phyloP scores from a whole-genome alignment of 1,140 invertebrate species.

The Drosophila insularis region DNA sequence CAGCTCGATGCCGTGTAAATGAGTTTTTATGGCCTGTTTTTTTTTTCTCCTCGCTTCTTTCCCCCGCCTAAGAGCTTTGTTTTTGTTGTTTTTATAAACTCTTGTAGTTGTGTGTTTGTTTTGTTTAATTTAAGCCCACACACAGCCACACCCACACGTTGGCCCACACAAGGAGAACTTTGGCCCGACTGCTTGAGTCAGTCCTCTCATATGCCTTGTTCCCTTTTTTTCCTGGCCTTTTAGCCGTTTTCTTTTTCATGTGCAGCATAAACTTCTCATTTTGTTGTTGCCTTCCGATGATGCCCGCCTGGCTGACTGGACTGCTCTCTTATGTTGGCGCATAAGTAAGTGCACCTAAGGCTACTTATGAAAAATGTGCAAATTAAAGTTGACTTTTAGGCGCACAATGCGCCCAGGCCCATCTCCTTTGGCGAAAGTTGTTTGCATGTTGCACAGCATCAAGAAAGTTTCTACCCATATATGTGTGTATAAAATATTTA shows the following conservation, averaged over 20 bases:
- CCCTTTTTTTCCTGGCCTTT: slow-evolving; percentile 29
- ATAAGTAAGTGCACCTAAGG: slow-evolving; percentile 82
- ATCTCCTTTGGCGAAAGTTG: slow-evolving; percentile 19
- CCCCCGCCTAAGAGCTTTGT: not conserved
- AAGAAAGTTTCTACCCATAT: slow-evolving; percentile 57
- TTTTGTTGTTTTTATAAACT: slow-evolving; percentile 12
- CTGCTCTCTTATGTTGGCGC: slow-evolving; percentile 67
- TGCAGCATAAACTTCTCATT: slow-evolving; percentile 36
- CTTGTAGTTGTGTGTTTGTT: slow-evolving; percentile 33
- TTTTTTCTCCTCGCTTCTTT: slow-evolving; percentile 10
- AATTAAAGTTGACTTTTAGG: slow-evolving; percentile 81
- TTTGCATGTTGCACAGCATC: slow-evolving; percentile 18
- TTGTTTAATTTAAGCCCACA: slow-evolving; percentile 50
- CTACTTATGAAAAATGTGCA: slow-evolving; percentile 81
- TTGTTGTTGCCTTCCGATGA: slow-evolving; percentile 16
- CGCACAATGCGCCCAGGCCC: slow-evolving; percentile 37
- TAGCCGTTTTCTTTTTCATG: slow-evolving; percentile 63
- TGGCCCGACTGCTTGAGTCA: slow-evolving; percentile 61
- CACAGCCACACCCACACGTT: not conserved
- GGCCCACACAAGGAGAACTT: slow-evolving; percentile 32
- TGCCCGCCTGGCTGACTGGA: slow-evolving; percentile 26
- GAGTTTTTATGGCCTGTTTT: slow-evolving; percentile 40
- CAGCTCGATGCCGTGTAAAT: slow-evolving; percentile 56
- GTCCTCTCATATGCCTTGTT: slow-evolving; percentile 38
- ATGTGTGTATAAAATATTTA: slow-evolving; percentile 44